phyloP scores from a whole-genome alignment of 2,888 invertebrate genomes.

The Hylaea fasciaria region DNA sequence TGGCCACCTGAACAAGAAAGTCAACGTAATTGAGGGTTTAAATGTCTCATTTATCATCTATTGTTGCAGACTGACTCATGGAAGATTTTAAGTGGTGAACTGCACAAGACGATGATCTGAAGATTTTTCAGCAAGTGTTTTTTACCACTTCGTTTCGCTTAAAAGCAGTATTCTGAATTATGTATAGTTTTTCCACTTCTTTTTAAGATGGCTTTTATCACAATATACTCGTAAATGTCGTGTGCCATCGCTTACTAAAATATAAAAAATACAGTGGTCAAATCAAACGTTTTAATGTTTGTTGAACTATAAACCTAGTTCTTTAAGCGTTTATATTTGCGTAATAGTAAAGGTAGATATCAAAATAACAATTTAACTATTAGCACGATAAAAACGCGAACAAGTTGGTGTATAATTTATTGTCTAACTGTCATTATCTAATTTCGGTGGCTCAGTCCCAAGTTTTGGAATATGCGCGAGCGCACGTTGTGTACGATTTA shows the following conservation, averaged over 20 bases:
- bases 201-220: too few species aligned
- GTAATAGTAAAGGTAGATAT: conserved; percentile 5
- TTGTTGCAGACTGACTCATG: too few species aligned
- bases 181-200: too few species aligned
- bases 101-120: too few species aligned
- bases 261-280: neutral
- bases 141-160: too few species aligned
- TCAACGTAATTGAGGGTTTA: too few species aligned
- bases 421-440: conserved; percentile 13
- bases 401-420: conserved; percentile 15
- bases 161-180: too few species aligned
- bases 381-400: conserved; percentile 11
- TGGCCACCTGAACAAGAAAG: too few species aligned
- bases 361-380: conserved; percentile 12
- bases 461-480: conserved; percentile 20
- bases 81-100: too few species aligned
- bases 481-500: conserved; percentile 16
- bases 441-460: conserved; percentile 32
- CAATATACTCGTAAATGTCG: too few species aligned
- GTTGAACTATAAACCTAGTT: conserved; percentile 8
- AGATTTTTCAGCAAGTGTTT: too few species aligned
- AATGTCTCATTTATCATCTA: too few species aligned
- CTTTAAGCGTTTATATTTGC: conserved; percentile 5
- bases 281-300: neutral
- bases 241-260: neutral